Percentiles rank a stretch among this genome's conserved stretches.
These are phyloP conservation scores for Ceratitis capitata DNA, from an alignment of 1,140 invertebrate genomes.

Conservation along the genomic window DNA sequence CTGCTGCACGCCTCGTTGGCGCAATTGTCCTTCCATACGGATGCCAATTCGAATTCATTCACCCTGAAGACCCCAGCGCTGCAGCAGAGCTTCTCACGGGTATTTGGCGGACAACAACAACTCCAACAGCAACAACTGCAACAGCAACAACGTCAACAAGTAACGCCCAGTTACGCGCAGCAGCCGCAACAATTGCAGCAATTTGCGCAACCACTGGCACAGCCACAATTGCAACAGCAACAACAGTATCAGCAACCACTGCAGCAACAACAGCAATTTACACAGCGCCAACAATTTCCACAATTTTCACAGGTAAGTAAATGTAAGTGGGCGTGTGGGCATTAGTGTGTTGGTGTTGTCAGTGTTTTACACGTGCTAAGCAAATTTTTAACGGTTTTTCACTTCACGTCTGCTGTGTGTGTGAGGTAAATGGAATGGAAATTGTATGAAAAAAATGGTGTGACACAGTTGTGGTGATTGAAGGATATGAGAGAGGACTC, in stretches of 20 bases:
- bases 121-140: slow-evolving; percentile 46
- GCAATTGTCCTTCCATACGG: slow-evolving; percentile 60
- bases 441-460: not conserved
- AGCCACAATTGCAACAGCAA: slow-evolving; percentile 40
- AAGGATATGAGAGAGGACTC: no score
- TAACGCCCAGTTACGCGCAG: not conserved
- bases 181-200: slow-evolving; percentile 43
- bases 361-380: not conserved
- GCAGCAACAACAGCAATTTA: not conserved
- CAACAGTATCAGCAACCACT: slow-evolving; percentile 42
- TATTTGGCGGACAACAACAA: slow-evolving; percentile 49
- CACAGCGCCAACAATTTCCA: slow-evolving; percentile 43
- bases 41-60: slow-evolving; percentile 59
- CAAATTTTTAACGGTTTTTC: not conserved
- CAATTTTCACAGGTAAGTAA: not conserved
- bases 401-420: not conserved
- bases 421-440: not conserved
- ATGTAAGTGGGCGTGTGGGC: no score
- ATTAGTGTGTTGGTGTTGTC: no score
- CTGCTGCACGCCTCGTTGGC: slow-evolving; percentile 49
- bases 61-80: slow-evolving; percentile 58
- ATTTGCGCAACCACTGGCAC: not conserved
- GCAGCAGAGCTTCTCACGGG: slow-evolving; percentile 61
- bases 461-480: not conserved
- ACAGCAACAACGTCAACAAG: slow-evolving; percentile 44